Conservation (phyloP, 2,888 invertebrate species). For the Ophioninae sp. region DNA sequence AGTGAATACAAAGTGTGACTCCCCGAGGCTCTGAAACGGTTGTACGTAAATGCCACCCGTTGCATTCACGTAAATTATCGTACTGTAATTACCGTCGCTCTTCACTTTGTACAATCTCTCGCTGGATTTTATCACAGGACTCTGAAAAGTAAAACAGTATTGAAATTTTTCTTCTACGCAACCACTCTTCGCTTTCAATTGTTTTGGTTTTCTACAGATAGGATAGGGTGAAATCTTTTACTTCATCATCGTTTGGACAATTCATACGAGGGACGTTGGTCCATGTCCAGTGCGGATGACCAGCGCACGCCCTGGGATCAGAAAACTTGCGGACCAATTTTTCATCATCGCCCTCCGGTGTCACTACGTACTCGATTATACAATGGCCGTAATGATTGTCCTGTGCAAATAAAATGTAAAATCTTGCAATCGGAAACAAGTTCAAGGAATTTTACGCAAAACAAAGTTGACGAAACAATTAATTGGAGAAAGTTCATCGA, state of each 20-base stretch:
- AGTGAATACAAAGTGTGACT: conserved; percentile 78
- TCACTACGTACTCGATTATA: conserved; percentile 78
- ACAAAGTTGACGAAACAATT: not conserved
- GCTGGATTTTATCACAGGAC: conserved; percentile 79
- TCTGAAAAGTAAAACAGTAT: conserved; percentile 70
- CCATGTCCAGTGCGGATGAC: conserved; percentile 76
- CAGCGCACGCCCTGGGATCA: conserved; percentile 78
- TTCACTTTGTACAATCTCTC: conserved; percentile 78
- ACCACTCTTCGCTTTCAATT: not conserved
- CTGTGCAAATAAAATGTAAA: conserved; percentile 66
- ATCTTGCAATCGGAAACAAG: not conserved
- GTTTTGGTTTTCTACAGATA: not conserved
- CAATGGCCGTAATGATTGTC: conserved; percentile 79
- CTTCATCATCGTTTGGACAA: conserved; percentile 79
- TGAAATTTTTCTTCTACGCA: conserved; percentile 24
- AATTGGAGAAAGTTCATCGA: not conserved
- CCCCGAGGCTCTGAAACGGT: conserved; percentile 80
- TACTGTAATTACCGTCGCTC: conserved; percentile 67
- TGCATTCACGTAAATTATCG: conserved; percentile 76
- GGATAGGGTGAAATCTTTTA: conserved; percentile 57
- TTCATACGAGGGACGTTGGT: conserved; percentile 78
- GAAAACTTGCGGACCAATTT: conserved; percentile 78
- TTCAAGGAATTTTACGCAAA: not conserved
- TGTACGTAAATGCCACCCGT: conserved; percentile 80
- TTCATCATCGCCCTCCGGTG: conserved; percentile 70